These are phyloP conservation scores for Anthophora plumipes DNA, from an alignment of 2,888 invertebrate species.

Conservation along the genomic window DNA sequence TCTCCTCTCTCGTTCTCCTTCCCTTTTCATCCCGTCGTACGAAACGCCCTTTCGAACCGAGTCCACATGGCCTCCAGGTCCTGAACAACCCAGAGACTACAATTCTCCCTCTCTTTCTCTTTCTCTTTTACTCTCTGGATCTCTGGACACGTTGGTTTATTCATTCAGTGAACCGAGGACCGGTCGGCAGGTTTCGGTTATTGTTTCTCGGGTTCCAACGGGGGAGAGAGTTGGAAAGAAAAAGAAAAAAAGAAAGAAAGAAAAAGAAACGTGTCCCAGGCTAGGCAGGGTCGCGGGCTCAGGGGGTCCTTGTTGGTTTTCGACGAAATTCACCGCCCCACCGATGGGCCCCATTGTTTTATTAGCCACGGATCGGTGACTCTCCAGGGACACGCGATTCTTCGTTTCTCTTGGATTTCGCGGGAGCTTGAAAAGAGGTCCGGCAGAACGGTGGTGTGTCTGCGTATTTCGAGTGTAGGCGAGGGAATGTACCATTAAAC, in stretches of 20 bases:
- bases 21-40: slow-evolving; percentile 53
- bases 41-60: slow-evolving; percentile 66
- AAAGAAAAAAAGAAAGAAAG: slow-evolving; percentile 38
- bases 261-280: slow-evolving; percentile 28
- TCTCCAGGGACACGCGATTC: background rate
- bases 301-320: slow-evolving; percentile 54
- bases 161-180: slow-evolving; percentile 66
- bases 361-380: slow-evolving; percentile 42
- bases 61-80: slow-evolving; percentile 69
- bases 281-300: slow-evolving; percentile 20
- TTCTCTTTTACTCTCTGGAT: slow-evolving; percentile 52
- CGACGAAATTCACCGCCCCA: slow-evolving; percentile 43
- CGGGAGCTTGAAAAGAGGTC: background rate
- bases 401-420: background rate
- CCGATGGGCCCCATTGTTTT: slow-evolving; percentile 46
- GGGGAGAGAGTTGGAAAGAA: slow-evolving; percentile 14
- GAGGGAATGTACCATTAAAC: background rate
- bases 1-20: slow-evolving; percentile 7
- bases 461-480: background rate
- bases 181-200: slow-evolving; percentile 68
- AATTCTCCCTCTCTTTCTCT: background rate
- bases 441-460: background rate
- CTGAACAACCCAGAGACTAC: slow-evolving; percentile 37
- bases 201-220: slow-evolving; percentile 68
- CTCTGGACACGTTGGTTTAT: slow-evolving; percentile 68